These are phyloP conservation scores for Watsonalla cultraria DNA, from an alignment of 2,888 invertebrate genomes.

Conservation along the genomic window DNA sequence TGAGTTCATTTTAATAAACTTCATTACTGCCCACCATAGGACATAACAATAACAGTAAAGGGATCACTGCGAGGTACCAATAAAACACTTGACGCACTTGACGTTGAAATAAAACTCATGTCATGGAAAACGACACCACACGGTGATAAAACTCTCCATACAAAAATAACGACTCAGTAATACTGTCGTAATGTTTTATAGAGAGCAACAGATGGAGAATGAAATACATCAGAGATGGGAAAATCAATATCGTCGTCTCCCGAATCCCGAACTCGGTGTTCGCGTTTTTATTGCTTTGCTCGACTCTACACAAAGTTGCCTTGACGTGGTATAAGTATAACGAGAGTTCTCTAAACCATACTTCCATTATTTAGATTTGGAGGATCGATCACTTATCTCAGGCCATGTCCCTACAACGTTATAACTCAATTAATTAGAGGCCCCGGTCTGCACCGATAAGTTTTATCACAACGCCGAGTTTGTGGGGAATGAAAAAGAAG, in stretches of 20 bases:
- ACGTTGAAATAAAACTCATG: constrained; percentile 47
- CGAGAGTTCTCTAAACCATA: constrained; percentile 13
- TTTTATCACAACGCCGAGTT: too few species aligned
- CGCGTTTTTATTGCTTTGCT: constrained; percentile 53
- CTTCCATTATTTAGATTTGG: constrained; percentile 8
- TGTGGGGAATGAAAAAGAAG: too few species aligned
- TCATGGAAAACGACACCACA: constrained; percentile 47
- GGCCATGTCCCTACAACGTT: constrained; percentile 2
- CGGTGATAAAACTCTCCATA: constrained; percentile 69
- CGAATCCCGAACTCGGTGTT: constrained; percentile 52
- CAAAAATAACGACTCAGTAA: constrained; percentile 74
- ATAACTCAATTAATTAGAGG: neutral
- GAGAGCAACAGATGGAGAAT: constrained; percentile 76
- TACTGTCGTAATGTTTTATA: constrained; percentile 73
- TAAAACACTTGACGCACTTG: constrained; percentile 33
- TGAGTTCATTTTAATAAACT: neutral
- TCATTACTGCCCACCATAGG: too few species aligned
- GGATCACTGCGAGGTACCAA: constrained; percentile 36
- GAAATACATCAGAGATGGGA: constrained; percentile 63
- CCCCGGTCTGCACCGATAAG: too few species aligned
- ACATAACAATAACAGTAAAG: constrained; percentile 19
- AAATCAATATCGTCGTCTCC: constrained; percentile 72
- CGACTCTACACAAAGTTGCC: constrained; percentile 38
- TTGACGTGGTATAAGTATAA: constrained; percentile 17
- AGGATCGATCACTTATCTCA: neutral